These are phyloP conservation scores for Parnassius mnemosyne DNA, from an alignment of 2,888 invertebrate genomes.

Conservation along the genomic window DNA sequence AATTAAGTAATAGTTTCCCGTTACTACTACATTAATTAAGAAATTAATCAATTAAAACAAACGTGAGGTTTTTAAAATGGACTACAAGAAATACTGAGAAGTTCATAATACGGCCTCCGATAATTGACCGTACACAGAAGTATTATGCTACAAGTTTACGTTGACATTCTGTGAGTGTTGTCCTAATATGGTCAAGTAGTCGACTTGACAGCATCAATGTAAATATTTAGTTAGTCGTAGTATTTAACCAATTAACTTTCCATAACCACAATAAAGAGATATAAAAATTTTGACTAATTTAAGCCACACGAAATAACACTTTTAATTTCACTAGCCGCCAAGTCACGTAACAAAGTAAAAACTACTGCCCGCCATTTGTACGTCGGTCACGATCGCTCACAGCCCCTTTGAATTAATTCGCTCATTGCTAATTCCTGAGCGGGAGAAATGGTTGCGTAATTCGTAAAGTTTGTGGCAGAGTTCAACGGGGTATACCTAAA, in stretches of 20 bases:
- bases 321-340: constrained; percentile 50
- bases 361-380: constrained; percentile 31
- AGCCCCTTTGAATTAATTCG: constrained; percentile 43
- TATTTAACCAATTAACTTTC: too few relatives aligned
- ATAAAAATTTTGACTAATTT: constrained; percentile 6
- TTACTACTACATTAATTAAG: too few relatives aligned
- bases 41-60: too few relatives aligned
- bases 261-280: too few relatives aligned
- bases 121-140: background rate
- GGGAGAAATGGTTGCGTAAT: constrained; percentile 46
- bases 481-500: constrained; percentile 33
- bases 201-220: background rate
- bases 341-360: constrained; percentile 43
- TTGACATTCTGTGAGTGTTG: too few relatives aligned
- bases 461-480: constrained; percentile 48
- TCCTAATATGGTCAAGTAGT: background rate
- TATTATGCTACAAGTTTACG: background rate
- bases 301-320: constrained; percentile 41
- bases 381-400: constrained; percentile 36
- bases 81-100: too few relatives aligned
- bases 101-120: too few relatives aligned
- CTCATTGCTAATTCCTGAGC: constrained; percentile 49
- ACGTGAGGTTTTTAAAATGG: too few relatives aligned
- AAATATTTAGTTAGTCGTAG: too few relatives aligned
- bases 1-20: too few relatives aligned